Conservation (phyloP, 1,140 invertebrate genomes). For the Drosophila arizonae region DNA sequence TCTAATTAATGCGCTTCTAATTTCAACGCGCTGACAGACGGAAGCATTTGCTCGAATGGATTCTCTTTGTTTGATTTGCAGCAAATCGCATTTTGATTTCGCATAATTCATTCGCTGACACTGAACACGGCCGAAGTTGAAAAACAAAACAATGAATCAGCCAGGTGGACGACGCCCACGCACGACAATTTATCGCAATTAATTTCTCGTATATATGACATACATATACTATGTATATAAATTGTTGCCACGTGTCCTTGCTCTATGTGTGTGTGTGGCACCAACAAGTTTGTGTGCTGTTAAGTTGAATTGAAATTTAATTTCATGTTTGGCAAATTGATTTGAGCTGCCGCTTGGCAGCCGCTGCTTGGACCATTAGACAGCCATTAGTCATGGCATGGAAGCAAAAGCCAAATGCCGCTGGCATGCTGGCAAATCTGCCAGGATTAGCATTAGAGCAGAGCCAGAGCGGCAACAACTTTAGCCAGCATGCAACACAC, state of each 20-base stretch:
- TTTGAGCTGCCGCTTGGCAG: slow-evolving; percentile 43
- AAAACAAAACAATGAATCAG: slow-evolving; percentile 76
- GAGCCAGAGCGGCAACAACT: slow-evolving; percentile 24
- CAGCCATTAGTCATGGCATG: slow-evolving; percentile 65
- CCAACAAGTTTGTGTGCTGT: slow-evolving; percentile 28
- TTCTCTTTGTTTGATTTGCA: slow-evolving; percentile 54
- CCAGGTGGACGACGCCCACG: slow-evolving; percentile 56
- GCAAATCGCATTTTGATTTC: slow-evolving; percentile 69
- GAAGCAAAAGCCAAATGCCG: slow-evolving; percentile 22
- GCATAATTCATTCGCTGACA: slow-evolving; percentile 73
- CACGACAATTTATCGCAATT: slow-evolving; percentile 32
- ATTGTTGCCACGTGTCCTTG: slow-evolving; percentile 38
- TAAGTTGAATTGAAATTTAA: slow-evolving; percentile 76
- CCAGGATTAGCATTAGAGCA: slow-evolving; percentile 73
- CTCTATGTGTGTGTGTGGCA: slow-evolving; percentile 20
- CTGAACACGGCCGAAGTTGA: slow-evolving; percentile 25
- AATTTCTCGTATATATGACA: not conserved
- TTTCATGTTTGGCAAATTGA: slow-evolving; percentile 76
- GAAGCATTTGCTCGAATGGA: slow-evolving; percentile 56
- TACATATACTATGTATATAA: slow-evolving; percentile 16
- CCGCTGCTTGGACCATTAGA: slow-evolving; percentile 51
- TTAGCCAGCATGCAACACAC: slow-evolving; percentile 68
- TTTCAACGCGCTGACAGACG: slow-evolving; percentile 68
- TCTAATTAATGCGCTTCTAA: slow-evolving; percentile 81
- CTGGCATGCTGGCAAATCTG: slow-evolving; percentile 42